phyloP scores from a whole-genome alignment of 2,888 invertebrate genomes.

The Noctuana brunneofusca region DNA sequence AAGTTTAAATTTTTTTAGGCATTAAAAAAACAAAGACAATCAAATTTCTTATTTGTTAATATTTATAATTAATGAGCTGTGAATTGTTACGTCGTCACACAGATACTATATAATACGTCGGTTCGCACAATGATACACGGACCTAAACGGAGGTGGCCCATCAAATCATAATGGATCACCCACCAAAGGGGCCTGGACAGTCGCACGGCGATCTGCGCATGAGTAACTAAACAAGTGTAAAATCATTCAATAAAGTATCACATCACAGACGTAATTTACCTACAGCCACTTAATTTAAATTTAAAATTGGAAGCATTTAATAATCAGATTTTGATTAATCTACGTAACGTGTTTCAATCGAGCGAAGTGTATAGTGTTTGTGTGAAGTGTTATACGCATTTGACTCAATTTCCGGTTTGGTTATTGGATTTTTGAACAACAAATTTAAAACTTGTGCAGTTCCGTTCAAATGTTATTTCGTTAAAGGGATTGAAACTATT shows the following conservation, averaged over 20 bases:
- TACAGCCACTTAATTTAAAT: background rate
- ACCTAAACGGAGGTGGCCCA: conserved; percentile 76
- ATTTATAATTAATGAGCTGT: background rate
- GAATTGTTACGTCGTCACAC: conserved; percentile 28
- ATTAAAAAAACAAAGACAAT: too few relatives aligned
- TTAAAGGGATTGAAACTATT: background rate
- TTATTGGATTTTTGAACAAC: background rate
- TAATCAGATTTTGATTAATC: background rate
- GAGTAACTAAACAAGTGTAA: conserved; percentile 40
- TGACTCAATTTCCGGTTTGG: background rate
- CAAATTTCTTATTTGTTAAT: too few relatives aligned
- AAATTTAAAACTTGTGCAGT: background rate
- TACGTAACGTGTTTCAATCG: background rate
- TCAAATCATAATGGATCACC: conserved; percentile 76
- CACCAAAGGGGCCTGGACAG: conserved; percentile 73
- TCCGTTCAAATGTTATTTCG: background rate
- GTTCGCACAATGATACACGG: conserved; percentile 59
- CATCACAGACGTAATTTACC: background rate
- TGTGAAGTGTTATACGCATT: background rate
- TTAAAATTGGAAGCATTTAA: background rate
- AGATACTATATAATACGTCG: conserved; percentile 43
- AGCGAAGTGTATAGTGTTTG: background rate
- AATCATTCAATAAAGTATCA: conserved; percentile 20
- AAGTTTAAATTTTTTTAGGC: too few relatives aligned
- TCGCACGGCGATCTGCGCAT: conserved; percentile 66